These are phyloP conservation scores for Micromys minutus DNA, from an alignment of 2,113 vertebrate species.

Conservation along the genomic window DNA sequence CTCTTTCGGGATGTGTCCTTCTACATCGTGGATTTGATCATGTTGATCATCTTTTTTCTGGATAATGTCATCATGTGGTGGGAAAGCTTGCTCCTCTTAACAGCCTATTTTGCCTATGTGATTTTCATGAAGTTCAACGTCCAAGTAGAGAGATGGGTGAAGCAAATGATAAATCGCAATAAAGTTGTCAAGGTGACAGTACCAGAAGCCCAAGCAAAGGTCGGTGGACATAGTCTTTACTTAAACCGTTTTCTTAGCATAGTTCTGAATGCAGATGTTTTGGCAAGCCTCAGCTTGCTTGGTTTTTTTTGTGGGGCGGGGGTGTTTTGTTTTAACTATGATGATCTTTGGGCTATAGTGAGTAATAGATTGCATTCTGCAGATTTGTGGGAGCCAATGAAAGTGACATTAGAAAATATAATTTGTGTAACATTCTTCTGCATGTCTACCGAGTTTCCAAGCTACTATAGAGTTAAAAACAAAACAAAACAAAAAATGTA, in stretches of 20 bases:
- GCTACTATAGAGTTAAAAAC: constrained; percentile 21
- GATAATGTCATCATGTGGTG: constrained; percentile 96
- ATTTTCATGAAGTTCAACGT: constrained; percentile 99
- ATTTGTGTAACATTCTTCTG: not conserved
- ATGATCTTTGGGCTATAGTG: not conserved
- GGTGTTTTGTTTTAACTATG: not conserved
- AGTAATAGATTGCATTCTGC: not conserved
- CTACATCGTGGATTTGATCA: constrained; percentile 96
- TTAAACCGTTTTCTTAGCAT: constrained; percentile 14
- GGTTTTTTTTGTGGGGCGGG: not conserved
- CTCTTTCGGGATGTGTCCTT: constrained; percentile 98
- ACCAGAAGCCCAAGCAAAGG: constrained; percentile 93
- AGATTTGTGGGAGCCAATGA: constrained; percentile 19
- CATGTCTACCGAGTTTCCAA: not conserved
- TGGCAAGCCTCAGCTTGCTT: not conserved
- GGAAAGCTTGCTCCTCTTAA: constrained; percentile 93
- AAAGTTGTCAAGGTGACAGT: constrained; percentile 94
- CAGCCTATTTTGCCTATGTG: constrained; percentile 93
- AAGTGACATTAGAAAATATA: not conserved
- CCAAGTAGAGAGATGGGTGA: constrained; percentile 92
- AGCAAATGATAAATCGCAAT: constrained; percentile 92
- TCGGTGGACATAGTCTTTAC: constrained; percentile 84
- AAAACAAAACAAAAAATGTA: not conserved
- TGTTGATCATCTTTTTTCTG: constrained; percentile 98
- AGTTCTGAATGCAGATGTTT: not conserved